phyloP scores from a whole-genome alignment of 2,888 invertebrate genomes.

The Mechanitis messenoides region DNA sequence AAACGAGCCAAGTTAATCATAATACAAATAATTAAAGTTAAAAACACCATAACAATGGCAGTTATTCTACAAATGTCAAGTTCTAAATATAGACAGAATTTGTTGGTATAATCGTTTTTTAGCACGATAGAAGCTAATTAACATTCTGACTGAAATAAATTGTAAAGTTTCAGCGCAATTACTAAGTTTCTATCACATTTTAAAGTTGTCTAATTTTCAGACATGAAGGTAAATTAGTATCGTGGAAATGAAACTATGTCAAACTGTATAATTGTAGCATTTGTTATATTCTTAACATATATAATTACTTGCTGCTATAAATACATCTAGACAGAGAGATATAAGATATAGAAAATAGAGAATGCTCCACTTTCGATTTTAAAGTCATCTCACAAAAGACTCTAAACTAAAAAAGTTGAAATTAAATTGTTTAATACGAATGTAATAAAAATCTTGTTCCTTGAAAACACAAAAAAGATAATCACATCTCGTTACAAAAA shows the following conservation, averaged over 20 bases:
- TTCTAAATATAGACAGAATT: constrained; percentile 26
- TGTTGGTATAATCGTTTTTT: constrained; percentile 31
- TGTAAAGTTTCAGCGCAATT: constrained; percentile 30
- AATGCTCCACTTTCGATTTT: no score
- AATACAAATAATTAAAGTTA: no score
- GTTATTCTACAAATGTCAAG: constrained; percentile 22
- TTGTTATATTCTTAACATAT: constrained; percentile 9
- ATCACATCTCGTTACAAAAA: no score
- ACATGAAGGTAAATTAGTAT: constrained; percentile 15
- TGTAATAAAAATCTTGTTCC: no score
- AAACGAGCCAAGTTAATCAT: no score
- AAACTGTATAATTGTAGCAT: constrained; percentile 14
- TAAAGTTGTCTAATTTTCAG: constrained; percentile 28
- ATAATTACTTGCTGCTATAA: background rate
- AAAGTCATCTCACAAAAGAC: no score
- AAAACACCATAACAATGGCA: constrained; percentile 1
- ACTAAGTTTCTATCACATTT: constrained; percentile 34
- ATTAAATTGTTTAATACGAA: no score
- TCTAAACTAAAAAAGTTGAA: no score
- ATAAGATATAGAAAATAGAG: no score
- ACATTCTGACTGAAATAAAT: constrained; percentile 36
- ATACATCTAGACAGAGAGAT: background rate
- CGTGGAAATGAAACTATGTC: constrained; percentile 12
- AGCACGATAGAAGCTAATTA: constrained; percentile 42
- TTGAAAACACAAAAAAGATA: no score